These are phyloP conservation scores for Byasa hedistus DNA, from an alignment of 2,888 invertebrate genomes.

Conservation along the genomic window DNA sequence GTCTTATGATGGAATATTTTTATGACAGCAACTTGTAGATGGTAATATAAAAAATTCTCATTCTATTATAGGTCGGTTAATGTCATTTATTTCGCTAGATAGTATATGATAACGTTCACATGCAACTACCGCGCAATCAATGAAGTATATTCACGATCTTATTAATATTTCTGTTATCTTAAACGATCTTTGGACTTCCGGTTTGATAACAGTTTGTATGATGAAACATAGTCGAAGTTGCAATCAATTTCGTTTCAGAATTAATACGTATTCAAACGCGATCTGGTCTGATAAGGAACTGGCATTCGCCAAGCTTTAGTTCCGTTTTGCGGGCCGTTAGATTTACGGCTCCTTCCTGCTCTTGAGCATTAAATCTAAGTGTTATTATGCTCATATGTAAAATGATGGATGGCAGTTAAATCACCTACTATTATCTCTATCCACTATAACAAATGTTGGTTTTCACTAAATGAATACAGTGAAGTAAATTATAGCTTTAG, in stretches of 20 bases:
- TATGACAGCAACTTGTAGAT: too few relatives aligned
- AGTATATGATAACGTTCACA: neutral
- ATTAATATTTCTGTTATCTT: neutral
- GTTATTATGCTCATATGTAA: neutral
- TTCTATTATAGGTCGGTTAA: too few relatives aligned
- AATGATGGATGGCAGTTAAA: neutral
- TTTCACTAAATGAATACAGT: neutral
- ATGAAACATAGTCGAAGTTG: neutral
- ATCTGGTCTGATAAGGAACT: neutral
- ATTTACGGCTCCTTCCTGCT: conserved; percentile 4
- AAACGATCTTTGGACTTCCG: conserved; percentile 2
- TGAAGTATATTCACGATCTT: neutral
- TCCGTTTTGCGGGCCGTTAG: conserved; percentile 12
- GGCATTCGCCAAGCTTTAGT: conserved; percentile 2
- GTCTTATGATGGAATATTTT: too few relatives aligned
- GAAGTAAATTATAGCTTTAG: neutral
- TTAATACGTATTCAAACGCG: conserved; percentile 5
- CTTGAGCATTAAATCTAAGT: neutral
- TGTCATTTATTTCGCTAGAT: too few relatives aligned
- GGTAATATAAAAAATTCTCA: too few relatives aligned
- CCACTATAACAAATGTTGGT: neutral
- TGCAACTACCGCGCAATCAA: neutral
- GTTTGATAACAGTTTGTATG: neutral
- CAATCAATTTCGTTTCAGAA: neutral
- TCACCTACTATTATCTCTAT: neutral